phyloP scores from a whole-genome alignment of 2,888 invertebrate species.

The Drosophila seclusa region DNA sequence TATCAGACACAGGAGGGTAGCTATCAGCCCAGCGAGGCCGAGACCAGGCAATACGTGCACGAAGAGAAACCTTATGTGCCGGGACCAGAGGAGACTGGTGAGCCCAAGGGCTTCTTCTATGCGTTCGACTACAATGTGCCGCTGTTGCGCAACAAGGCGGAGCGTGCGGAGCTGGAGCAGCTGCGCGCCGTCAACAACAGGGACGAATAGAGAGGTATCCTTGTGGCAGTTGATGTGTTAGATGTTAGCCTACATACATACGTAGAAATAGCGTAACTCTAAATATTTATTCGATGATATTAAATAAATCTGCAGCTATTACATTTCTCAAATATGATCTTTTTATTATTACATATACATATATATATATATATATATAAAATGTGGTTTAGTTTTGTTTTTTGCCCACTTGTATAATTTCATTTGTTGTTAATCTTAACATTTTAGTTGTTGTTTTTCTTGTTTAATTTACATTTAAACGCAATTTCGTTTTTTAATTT shows the following conservation, averaged over 20 bases:
- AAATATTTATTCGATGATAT: slow-evolving; percentile 65
- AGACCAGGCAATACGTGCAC: slow-evolving; percentile 82
- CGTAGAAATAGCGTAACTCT: slow-evolving; percentile 59
- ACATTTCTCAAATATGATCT: slow-evolving; percentile 66
- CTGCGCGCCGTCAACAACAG: slow-evolving; percentile 81
- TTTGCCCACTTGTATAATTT: slow-evolving; percentile 57
- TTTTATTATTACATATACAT: slow-evolving; percentile 63
- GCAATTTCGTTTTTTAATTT: slow-evolving; percentile 16
- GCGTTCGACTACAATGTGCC: slow-evolving; percentile 89
- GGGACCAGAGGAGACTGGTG: slow-evolving; percentile 86
- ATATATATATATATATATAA: slow-evolving; percentile 64
- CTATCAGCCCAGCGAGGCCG: slow-evolving; percentile 75
- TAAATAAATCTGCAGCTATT: slow-evolving; percentile 54
- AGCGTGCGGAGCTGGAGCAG: slow-evolving; percentile 82
- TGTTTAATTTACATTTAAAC: slow-evolving; percentile 54
- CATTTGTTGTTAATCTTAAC: slow-evolving; percentile 48
- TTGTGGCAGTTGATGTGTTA: slow-evolving; percentile 5
- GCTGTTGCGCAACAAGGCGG: slow-evolving; percentile 82
- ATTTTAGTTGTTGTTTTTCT: slow-evolving; percentile 45
- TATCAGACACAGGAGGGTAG: slow-evolving; percentile 79
- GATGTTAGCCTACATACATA: slow-evolving; percentile 25
- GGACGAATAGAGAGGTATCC: slow-evolving; percentile 62
- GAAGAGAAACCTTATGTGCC: slow-evolving; percentile 83
- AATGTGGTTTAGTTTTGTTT: slow-evolving; percentile 59
- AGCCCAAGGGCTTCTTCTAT: slow-evolving; percentile 91